phyloP scores from a whole-genome alignment of 2,797 vertebrate genomes.

The Parauchenoglanis punctatus region DNA sequence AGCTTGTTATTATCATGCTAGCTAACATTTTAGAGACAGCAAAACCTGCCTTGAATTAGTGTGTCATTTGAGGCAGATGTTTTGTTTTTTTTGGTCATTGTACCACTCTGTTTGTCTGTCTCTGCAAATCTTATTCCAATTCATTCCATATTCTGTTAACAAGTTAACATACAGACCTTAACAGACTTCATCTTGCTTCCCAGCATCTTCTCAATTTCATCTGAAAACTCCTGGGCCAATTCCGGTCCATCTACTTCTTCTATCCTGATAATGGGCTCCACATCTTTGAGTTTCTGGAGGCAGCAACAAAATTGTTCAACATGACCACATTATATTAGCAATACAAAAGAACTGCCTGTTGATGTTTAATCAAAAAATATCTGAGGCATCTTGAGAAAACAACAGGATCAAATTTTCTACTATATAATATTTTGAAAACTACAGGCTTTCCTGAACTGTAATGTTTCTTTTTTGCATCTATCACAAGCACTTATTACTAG shows the following conservation, averaged over 20 bases:
- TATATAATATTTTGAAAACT: not conserved
- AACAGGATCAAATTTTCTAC: not conserved
- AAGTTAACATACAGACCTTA: conserved; percentile 76
- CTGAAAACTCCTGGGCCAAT: conserved; percentile 87
- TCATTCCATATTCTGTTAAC: not conserved
- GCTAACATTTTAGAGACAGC: not conserved
- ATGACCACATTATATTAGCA: not conserved
- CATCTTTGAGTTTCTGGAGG: conserved; percentile 89
- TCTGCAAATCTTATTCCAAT: not conserved
- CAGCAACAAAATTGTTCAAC: not conserved
- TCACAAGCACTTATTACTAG: not conserved
- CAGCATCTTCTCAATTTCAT: conserved; percentile 92
- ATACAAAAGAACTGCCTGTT: not conserved
- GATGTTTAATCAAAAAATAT: not conserved
- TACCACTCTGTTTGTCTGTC: not conserved
- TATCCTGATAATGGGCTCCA: conserved; percentile 86
- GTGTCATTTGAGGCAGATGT: not conserved
- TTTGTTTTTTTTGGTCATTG: not conserved
- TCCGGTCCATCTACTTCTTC: conserved; percentile 83
- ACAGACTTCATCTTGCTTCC: conserved; percentile 93
- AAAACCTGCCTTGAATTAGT: not conserved
- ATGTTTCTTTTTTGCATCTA: not conserved
- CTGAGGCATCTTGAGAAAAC: not conserved
- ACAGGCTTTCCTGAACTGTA: not conserved
- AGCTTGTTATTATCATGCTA: not conserved